Percentiles rank a stretch among this genome's conserved stretches.
Conservation (phyloP, 2,888 invertebrate genomes). For the Cheilosia impressa region DNA sequence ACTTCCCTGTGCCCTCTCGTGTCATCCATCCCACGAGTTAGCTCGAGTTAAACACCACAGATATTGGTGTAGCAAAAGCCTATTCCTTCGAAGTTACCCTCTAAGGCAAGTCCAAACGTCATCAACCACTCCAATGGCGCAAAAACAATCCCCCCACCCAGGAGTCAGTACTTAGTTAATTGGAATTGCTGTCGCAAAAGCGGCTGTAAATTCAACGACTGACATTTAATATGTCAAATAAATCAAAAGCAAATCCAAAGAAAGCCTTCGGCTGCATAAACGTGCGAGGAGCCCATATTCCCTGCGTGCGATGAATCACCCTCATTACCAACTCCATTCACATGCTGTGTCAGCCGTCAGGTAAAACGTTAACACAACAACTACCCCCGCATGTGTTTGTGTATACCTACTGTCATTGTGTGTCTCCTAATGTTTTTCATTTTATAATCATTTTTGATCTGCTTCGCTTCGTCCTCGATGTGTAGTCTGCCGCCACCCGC, state of each 20-base stretch:
- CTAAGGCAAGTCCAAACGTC: too few species aligned
- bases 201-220: neutral
- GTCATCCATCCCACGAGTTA: too few species aligned
- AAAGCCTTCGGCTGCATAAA: conserved; percentile 43
- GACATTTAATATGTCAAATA: conserved; percentile 24
- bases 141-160: too few species aligned
- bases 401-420: conserved; percentile 1
- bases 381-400: neutral
- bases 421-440: neutral
- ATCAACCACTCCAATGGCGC: too few species aligned
- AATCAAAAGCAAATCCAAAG: conserved; percentile 29
- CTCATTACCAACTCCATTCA: conserved; percentile 49
- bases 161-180: too few species aligned
- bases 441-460: conserved; percentile 16
- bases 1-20: too few species aligned
- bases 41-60: too few species aligned
- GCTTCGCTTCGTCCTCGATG: neutral
- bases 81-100: too few species aligned
- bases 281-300: conserved; percentile 1
- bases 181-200: too few species aligned
- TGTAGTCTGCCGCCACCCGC: neutral
- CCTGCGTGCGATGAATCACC: conserved; percentile 53
- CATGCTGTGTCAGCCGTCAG: conserved; percentile 29
- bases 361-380: conserved; percentile 43
- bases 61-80: too few species aligned